Evolutionary conservation across 2,113 vertebrate species (phyloP).

Genomic region (Martes martes): DNA sequence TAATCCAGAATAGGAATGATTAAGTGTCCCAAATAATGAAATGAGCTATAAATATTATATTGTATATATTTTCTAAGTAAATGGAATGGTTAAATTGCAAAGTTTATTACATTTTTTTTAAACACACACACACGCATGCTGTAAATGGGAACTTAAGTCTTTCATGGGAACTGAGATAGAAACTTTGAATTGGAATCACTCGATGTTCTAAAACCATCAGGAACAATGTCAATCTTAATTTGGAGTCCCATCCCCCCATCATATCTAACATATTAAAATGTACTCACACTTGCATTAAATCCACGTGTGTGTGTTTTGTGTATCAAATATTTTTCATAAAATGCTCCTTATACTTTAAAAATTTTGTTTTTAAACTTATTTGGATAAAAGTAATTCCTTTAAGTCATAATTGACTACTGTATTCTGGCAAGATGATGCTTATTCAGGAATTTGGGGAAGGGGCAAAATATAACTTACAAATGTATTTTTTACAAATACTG

Average conservation of each 20-base stretch:
- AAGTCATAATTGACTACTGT: neutral
- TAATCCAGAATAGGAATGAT: neutral
- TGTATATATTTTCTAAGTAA: slow-evolving; percentile 10
- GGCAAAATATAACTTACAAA: neutral
- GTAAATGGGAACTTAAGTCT: neutral
- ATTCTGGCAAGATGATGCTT: neutral
- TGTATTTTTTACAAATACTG: neutral
- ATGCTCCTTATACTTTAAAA: neutral
- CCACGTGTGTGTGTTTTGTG: neutral
- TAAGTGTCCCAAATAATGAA: neutral
- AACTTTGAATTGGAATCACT: neutral
- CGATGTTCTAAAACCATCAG: neutral
- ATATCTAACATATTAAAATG: neutral
- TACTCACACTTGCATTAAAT: neutral
- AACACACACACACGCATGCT: neutral
- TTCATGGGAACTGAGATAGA: neutral
- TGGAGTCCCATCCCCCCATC: neutral
- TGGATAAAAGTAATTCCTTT: neutral
- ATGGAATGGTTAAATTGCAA: neutral
- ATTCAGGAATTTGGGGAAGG: neutral
- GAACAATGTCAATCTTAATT: neutral
- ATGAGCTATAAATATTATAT: neutral
- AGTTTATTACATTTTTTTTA: neutral
- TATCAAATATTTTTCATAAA: neutral
- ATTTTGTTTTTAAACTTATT: slow-evolving; percentile 12